Conservation (phyloP, 2,797 vertebrate genomes). For the Gouania willdenowi region DNA sequence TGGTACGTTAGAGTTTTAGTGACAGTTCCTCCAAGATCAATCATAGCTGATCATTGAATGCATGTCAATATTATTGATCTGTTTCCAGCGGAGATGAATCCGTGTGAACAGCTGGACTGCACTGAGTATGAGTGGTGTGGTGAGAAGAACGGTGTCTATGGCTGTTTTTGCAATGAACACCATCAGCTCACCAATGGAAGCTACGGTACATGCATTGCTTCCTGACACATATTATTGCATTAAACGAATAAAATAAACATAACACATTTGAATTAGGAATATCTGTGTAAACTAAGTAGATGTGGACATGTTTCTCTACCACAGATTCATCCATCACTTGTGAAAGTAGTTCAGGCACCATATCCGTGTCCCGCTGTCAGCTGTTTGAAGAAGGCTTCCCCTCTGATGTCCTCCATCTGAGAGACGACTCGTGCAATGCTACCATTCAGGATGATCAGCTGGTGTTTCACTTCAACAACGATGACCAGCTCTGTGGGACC, state of each 20-base stretch:
- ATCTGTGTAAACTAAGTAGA: too few species aligned
- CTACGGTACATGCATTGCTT: constrained; percentile 28
- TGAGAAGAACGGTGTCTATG: constrained; percentile 35
- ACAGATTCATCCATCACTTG: constrained; percentile 58
- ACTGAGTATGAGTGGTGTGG: constrained; percentile 64
- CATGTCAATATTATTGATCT: too few species aligned
- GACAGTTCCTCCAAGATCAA: too few species aligned
- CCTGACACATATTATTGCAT: too few species aligned
- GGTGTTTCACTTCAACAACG: constrained; percentile 60
- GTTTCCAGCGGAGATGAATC: constrained; percentile 38
- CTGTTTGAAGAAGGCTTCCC: constrained; percentile 68
- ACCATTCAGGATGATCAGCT: constrained; percentile 50
- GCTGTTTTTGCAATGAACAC: constrained; percentile 59
- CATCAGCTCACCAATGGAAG: constrained; percentile 22
- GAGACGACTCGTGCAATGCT: constrained; percentile 49
- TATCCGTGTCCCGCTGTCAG: constrained; percentile 70
- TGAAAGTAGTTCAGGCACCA: constrained; percentile 41
- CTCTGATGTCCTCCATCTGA: constrained; percentile 50
- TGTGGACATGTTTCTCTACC: too few species aligned
- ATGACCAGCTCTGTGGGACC: constrained; percentile 58
- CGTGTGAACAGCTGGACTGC: constrained; percentile 48
- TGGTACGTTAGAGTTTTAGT: too few species aligned
- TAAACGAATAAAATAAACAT: too few species aligned
- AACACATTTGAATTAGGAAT: too few species aligned
- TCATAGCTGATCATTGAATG: too few species aligned